Evolutionary conservation across 1,140 invertebrate species (phyloP).

Genomic region (Zaprionus inermis): DNA sequence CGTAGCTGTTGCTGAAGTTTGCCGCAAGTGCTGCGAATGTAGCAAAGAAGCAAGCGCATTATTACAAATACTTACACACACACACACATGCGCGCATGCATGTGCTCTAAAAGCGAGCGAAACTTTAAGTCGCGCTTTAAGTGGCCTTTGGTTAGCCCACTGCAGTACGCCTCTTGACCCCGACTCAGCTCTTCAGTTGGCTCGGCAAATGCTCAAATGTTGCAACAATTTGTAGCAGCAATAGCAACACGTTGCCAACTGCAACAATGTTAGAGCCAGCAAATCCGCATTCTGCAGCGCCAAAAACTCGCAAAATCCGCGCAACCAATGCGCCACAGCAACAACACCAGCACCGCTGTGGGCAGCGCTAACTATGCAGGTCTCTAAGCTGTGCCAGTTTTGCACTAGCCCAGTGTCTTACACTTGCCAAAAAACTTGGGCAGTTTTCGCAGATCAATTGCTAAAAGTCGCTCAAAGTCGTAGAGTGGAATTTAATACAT

Average conservation of each 20-base stretch:
- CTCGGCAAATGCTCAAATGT: not conserved
- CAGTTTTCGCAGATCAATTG: no score
- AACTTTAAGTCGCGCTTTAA: constrained; percentile 63
- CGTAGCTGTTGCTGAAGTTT: constrained; percentile 61
- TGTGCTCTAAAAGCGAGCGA: not conserved
- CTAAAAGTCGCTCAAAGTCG: no score
- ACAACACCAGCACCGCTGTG: not conserved
- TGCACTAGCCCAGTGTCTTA: not conserved
- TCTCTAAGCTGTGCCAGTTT: not conserved
- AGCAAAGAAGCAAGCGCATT: constrained; percentile 40
- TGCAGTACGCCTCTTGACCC: constrained; percentile 7
- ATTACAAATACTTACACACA: constrained; percentile 34
- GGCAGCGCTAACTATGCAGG: not conserved
- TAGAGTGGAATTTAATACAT: no score
- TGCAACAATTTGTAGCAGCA: constrained; percentile 20
- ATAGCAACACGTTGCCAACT: constrained; percentile 26
- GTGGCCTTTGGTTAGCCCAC: constrained; percentile 11
- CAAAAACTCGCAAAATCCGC: constrained; percentile 33
- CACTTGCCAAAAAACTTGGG: not conserved
- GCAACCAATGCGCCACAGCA: constrained; percentile 22
- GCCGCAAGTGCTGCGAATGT: constrained; percentile 38
- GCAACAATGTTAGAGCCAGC: constrained; percentile 10
- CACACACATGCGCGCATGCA: constrained; percentile 19
- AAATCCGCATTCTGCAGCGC: constrained; percentile 42
- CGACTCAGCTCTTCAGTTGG: constrained; percentile 19